These are phyloP conservation scores for Loriculus beryllinus DNA, from an alignment of 2,797 vertebrate genomes.

Conservation along the genomic window DNA sequence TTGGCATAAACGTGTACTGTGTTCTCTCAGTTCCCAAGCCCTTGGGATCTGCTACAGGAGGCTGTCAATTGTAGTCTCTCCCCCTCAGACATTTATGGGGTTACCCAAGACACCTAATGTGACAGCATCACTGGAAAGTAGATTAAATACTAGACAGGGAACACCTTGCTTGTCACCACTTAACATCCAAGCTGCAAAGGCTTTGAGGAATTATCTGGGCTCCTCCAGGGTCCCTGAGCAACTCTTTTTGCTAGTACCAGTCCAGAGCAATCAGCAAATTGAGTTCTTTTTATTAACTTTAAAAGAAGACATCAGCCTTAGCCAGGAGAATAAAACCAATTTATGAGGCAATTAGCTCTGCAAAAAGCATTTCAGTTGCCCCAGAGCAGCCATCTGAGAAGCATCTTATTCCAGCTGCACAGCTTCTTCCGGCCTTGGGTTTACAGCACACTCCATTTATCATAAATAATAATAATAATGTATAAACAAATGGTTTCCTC, in stretches of 20 bases:
- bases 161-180: conserved; percentile 28
- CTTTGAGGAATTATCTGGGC: conserved; percentile 20
- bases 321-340: conserved; percentile 67
- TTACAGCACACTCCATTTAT: conserved; percentile 42
- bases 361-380: conserved; percentile 63
- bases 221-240: not conserved
- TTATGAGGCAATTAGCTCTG: conserved; percentile 69
- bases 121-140: not conserved
- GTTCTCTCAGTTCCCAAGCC: not conserved
- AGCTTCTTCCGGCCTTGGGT: conserved; percentile 29
- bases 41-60: not conserved
- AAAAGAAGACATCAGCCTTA: conserved; percentile 62
- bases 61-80: not conserved
- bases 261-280: conserved; percentile 52
- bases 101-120: not conserved
- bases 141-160: conserved; percentile 21
- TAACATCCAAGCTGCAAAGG: conserved; percentile 6
- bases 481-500: conserved; percentile 26
- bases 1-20: not conserved
- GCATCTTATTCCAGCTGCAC: conserved; percentile 51
- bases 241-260: conserved; percentile 19
- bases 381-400: conserved; percentile 63
- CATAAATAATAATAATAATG: conserved; percentile 54
- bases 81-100: not conserved
- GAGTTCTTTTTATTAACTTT: conserved; percentile 71